Evolutionary conservation across 2,797 vertebrate genomes (phyloP).

Genomic region (Danio tinwini): DNA sequence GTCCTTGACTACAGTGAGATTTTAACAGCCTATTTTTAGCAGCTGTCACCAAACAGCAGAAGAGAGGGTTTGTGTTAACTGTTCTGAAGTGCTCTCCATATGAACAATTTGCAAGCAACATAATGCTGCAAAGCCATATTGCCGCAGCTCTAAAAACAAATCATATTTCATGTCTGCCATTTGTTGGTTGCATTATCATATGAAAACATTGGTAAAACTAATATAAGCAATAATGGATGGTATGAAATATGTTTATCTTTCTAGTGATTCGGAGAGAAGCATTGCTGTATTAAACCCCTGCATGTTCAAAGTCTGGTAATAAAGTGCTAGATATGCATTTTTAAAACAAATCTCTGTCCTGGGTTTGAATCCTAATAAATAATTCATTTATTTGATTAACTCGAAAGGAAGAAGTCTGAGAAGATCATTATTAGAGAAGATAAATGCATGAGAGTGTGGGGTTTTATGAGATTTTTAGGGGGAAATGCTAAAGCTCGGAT

Average conservation of each 20-base stretch:
- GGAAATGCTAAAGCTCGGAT: background rate
- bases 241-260: conserved; percentile 1
- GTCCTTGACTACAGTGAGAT: conserved; percentile 42
- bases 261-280: background rate
- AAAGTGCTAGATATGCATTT: background rate
- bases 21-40: conserved; percentile 49
- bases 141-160: conserved; percentile 22
- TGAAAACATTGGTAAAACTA: conserved; percentile 11
- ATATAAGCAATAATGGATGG: conserved; percentile 6
- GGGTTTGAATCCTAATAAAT: conserved; percentile 20
- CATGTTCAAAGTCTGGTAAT: conserved; percentile 7
- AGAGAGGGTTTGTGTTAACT: conserved; percentile 23
- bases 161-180: conserved; percentile 23
- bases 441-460: background rate
- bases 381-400: conserved; percentile 28
- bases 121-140: conserved; percentile 28
- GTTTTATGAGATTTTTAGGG: background rate
- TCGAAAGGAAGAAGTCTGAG: conserved; percentile 9
- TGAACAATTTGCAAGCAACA: conserved; percentile 38
- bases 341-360: conserved; percentile 24
- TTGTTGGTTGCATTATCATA: conserved; percentile 16
- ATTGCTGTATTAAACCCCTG: conserved; percentile 2
- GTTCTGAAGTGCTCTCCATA: conserved; percentile 35
- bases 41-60: conserved; percentile 31
- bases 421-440: background rate